Conservation (phyloP, 2,888 invertebrate genomes). For the Drosophila niveifrons region DNA sequence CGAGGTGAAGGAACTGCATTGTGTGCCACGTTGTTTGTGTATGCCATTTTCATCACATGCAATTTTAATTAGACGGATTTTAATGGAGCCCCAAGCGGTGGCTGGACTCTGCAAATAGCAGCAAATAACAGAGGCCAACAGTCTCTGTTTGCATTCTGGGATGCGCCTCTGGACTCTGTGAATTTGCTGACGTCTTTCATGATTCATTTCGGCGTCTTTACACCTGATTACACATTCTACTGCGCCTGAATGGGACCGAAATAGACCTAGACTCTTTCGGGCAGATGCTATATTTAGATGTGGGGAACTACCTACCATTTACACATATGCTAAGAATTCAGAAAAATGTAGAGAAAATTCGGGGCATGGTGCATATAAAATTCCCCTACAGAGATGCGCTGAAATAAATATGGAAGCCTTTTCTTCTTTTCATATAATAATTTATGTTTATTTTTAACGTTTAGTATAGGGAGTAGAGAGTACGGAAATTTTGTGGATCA, state of each 20-base stretch:
- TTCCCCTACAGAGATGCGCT: neutral
- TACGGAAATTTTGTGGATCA: no score
- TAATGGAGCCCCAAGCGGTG: slow-evolving; percentile 54
- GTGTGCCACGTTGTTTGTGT: slow-evolving; percentile 23
- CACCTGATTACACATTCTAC: slow-evolving; percentile 51
- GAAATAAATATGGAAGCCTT: no score
- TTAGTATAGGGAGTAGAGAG: no score
- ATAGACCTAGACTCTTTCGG: neutral
- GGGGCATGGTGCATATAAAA: neutral
- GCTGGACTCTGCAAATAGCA: slow-evolving; percentile 31
- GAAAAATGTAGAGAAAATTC: neutral
- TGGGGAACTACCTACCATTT: slow-evolving; percentile 1
- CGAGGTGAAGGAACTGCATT: slow-evolving; percentile 60
- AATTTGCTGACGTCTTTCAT: slow-evolving; percentile 31
- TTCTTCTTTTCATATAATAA: no score
- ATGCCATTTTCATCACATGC: slow-evolving; percentile 48
- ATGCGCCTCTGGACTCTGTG: neutral
- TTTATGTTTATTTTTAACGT: no score
- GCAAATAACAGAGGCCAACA: slow-evolving; percentile 14
- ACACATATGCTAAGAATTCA: neutral
- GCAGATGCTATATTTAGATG: neutral
- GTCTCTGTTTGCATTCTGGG: neutral
- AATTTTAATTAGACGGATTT: slow-evolving; percentile 68
- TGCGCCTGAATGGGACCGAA: slow-evolving; percentile 12
- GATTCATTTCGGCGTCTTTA: slow-evolving; percentile 25